Percentiles rank a stretch among this genome's conserved stretches.
Conservation (phyloP, 1,140 invertebrate genomes). For the Ooceraea biroi region DNA sequence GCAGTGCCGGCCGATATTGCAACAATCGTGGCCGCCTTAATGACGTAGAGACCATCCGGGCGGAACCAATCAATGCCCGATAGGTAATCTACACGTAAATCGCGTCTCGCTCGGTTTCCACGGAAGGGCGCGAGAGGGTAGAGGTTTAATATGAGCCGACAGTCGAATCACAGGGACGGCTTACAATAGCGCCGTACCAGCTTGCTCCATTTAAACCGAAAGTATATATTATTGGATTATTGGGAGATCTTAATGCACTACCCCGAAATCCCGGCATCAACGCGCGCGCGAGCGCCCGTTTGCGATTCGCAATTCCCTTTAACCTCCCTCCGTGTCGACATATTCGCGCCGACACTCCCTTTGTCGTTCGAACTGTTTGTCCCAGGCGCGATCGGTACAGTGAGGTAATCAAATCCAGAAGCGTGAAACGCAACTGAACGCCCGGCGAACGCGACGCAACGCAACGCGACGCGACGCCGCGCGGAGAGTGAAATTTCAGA, state of each 20-base stretch:
- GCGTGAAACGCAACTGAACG: conserved; percentile 69
- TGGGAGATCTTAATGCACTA: conserved; percentile 74
- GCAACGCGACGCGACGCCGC: conserved; percentile 18
- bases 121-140: conserved; percentile 9
- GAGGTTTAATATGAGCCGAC: conserved; percentile 54
- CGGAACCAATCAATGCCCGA: conserved; percentile 54
- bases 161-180: conserved; percentile 53
- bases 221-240: conserved; percentile 80
- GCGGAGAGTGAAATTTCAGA: conserved; percentile 66
- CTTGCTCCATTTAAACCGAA: conserved; percentile 72
- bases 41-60: conserved; percentile 49
- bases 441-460: conserved; percentile 14
- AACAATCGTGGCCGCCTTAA: conserved; percentile 64
- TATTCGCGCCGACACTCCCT: conserved; percentile 51
- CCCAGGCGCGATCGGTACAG: conserved; percentile 17
- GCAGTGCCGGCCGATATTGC: conserved; percentile 42
- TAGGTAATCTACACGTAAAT: conserved; percentile 66
- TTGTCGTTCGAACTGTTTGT: conserved; percentile 54
- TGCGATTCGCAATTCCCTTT: conserved; percentile 45
- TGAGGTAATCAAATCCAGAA: conserved; percentile 69
- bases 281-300: neutral
- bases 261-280: conserved; percentile 20
- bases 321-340: conserved; percentile 33
- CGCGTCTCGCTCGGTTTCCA: conserved; percentile 25
- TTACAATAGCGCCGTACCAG: conserved; percentile 47